phyloP scores from a whole-genome alignment of 2,888 invertebrate species.

The Rhaphigaster nebulosa region DNA sequence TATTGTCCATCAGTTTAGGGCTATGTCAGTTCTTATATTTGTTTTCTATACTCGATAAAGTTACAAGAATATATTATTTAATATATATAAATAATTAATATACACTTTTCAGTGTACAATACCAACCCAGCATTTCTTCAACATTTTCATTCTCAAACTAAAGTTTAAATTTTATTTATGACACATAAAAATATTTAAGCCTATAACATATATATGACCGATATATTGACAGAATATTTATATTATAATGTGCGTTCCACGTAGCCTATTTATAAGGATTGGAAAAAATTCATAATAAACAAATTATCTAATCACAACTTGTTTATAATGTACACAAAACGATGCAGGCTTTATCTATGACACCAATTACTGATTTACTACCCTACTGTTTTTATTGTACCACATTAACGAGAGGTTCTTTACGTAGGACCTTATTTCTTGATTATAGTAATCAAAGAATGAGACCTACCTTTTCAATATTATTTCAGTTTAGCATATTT shows the following conservation, averaged over 20 bases:
- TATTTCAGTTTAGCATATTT: neutral
- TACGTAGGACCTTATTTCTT: neutral
- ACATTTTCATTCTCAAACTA: slow-evolving; percentile 12
- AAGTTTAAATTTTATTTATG: slow-evolving; percentile 7
- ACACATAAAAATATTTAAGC: slow-evolving; percentile 52
- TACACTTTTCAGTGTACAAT: slow-evolving; percentile 47
- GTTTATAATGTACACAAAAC: neutral
- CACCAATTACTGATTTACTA: neutral
- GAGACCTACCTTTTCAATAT: neutral
- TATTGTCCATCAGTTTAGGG: slow-evolving; percentile 57
- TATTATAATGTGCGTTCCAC: neutral
- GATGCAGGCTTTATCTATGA: neutral
- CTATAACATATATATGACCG: neutral
- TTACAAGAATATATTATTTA: slow-evolving; percentile 55
- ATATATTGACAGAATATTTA: slow-evolving; percentile 8
- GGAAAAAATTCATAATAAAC: neutral
- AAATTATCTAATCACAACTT: neutral
- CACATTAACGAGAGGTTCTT: neutral
- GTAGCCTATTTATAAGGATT: neutral
- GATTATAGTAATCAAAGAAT: neutral
- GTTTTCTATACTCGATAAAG: neutral
- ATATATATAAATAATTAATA: slow-evolving; percentile 52
- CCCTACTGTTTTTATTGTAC: neutral
- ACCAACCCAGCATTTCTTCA: slow-evolving; percentile 28
- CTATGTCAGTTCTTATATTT: slow-evolving; percentile 48